These are phyloP conservation scores for Liposcelis brunnea DNA, from an alignment of 2,888 invertebrate species.

Conservation along the genomic window DNA sequence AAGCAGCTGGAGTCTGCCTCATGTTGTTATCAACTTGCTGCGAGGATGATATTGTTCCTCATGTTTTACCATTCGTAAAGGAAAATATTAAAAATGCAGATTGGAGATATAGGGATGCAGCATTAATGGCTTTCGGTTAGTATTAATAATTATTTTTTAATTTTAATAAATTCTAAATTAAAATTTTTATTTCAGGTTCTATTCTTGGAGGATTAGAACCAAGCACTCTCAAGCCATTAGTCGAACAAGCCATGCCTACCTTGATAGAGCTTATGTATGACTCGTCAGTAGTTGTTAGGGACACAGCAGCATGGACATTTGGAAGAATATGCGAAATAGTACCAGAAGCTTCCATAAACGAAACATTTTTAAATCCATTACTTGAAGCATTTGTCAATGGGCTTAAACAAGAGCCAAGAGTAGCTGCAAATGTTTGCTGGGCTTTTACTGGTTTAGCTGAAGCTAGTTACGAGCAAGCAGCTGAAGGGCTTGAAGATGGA, in stretches of 20 bases:
- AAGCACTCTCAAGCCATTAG: slow-evolving; percentile 72
- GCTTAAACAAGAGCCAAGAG: slow-evolving; percentile 72
- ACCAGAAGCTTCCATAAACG: slow-evolving; percentile 85
- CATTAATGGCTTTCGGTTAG: slow-evolving; percentile 91
- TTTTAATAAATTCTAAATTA: slow-evolving; percentile 6
- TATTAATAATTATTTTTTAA: slow-evolving; percentile 7
- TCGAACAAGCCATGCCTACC: slow-evolving; percentile 93
- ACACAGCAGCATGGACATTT: slow-evolving; percentile 97
- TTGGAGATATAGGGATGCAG: slow-evolving; percentile 89
- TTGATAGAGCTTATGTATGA: slow-evolving; percentile 92
- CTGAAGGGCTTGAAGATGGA: slow-evolving; percentile 41
- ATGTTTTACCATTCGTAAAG: slow-evolving; percentile 90
- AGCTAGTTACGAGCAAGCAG: slow-evolving; percentile 79
- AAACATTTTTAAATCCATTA: slow-evolving; percentile 62
- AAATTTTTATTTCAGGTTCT: slow-evolving; percentile 36
- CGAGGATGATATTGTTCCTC: slow-evolving; percentile 90
- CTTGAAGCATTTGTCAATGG: slow-evolving; percentile 70
- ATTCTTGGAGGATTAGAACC: slow-evolving; percentile 84
- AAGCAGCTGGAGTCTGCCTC: slow-evolving; percentile 96
- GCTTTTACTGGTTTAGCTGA: slow-evolving; percentile 90
- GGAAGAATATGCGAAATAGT: slow-evolving; percentile 95
- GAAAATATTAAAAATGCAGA: slow-evolving; percentile 83
- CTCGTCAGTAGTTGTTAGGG: slow-evolving; percentile 79
- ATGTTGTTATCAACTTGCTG: slow-evolving; percentile 96
- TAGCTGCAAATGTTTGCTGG: slow-evolving; percentile 98